These are phyloP conservation scores for Jaculus jaculus DNA, from an alignment of 2,113 vertebrate genomes.

Conservation along the genomic window DNA sequence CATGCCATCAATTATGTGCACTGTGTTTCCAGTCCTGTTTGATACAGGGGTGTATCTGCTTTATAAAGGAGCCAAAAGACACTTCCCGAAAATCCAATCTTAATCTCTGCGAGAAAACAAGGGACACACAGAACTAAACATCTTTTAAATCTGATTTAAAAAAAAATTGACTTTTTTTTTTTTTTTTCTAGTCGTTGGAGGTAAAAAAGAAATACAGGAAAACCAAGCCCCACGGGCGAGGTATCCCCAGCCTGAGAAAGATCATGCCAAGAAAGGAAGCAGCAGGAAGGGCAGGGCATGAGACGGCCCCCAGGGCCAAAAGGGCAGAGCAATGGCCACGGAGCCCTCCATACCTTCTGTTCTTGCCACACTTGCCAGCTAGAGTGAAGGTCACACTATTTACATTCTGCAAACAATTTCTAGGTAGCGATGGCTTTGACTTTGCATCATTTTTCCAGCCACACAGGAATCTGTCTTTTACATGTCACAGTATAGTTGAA, in stretches of 20 bases:
- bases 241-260: neutral
- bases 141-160: conserved; percentile 36
- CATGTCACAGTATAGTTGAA: neutral
- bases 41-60: neutral
- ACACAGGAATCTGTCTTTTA: conserved; percentile 8
- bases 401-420: conserved; percentile 19
- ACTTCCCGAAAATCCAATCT: conserved; percentile 39
- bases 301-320: neutral
- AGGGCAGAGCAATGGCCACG: neutral
- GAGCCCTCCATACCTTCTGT: neutral
- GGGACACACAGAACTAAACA: conserved; percentile 43
- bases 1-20: conserved; percentile 39
- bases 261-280: neutral
- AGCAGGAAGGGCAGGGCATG: neutral
- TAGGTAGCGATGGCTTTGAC: neutral
- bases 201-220: neutral
- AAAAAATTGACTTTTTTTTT: conserved; percentile 24
- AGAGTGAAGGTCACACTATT: neutral
- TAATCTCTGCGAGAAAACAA: conserved; percentile 21
- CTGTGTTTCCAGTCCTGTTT: neutral
- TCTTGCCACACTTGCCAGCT: neutral
- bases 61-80: conserved; percentile 52
- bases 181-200: neutral
- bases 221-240: neutral
- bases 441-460: neutral